Evolutionary conservation across 2,113 vertebrate species (phyloP), one percentile per base, ranked within the genome.

Genomic region (Pollachius pollachius): DNA sequence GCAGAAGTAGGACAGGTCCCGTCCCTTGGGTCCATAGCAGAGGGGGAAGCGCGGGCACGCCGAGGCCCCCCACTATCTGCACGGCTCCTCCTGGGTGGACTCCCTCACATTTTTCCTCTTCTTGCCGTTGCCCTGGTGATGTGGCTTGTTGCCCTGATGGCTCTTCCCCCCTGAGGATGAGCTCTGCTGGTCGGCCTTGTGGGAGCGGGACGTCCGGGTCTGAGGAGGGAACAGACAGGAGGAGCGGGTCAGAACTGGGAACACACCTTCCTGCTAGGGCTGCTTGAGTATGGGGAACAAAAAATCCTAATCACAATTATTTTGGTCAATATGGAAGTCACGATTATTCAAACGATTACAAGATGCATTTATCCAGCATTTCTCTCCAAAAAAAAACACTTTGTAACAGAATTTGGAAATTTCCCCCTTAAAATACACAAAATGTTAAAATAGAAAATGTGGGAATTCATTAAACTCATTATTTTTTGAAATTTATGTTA

Each of bases 101-200:
- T 97, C 97, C 73, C 94, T 91, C 91, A 95, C 95, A 89, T 96
- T 96, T 94, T 95, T 99, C 94, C 97, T 95, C 91, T 94, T 97
- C 88, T 98, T 99, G 91, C 93, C 92, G n/a, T 94, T 94, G 91
- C 91, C 93, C 84, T 93, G 95, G 81, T 94, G 94, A 84, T 95
- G 94, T 52, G 94, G 92, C 89, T 95, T 97, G 93, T 89, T 93
- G 86, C 89, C 94, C 75, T 92, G 95, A 74, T 94, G 94, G 15
- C 90, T 93, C 87, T 95, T 97, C 93, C 89, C 93, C 82, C 90
- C 89, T 72, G 94, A 91, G 69, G 80, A 81, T 58, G 93, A 91
- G 87, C 90, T 94, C 84, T 94, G 90, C 87, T 94, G 94, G 74
- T 92, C 93, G 71, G 81, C 90, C 93, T 97, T 98, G 79, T 94